Conservation (phyloP, 2,888 invertebrate genomes). For the Agrochola lota region DNA sequence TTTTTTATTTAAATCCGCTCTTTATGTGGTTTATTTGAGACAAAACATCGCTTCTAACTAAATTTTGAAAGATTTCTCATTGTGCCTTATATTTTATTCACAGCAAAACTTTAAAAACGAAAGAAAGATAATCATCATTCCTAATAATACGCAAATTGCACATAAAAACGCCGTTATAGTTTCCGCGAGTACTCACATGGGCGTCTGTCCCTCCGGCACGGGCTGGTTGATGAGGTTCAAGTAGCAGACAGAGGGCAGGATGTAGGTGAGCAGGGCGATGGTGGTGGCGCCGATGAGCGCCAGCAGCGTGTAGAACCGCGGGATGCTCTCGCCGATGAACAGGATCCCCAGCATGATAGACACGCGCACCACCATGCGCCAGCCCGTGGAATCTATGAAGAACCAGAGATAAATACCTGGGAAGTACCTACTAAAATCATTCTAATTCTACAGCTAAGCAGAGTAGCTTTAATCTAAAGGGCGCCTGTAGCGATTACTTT, state of each 20-base stretch:
- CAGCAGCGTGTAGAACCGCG: constrained; percentile 93
- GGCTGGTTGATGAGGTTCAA: constrained; percentile 90
- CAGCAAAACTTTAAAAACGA: not conserved
- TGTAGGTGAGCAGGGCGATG: constrained; percentile 92
- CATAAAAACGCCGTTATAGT: not conserved
- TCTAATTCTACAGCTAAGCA: not conserved
- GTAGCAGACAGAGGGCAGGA: constrained; percentile 93
- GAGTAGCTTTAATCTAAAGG: not conserved
- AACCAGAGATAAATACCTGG: not conserved
- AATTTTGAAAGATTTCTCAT: not conserved
- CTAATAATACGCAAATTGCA: not conserved
- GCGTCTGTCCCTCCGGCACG: constrained; percentile 74
- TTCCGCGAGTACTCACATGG: constrained; percentile 74
- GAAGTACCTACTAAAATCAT: not conserved
- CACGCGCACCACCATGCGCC: constrained; percentile 90
- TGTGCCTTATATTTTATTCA: not conserved
- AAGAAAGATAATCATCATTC: not conserved
- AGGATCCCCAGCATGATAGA: constrained; percentile 90
- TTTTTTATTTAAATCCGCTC: too few relatives aligned
- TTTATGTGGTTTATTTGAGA: not conserved
- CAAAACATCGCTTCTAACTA: not conserved
- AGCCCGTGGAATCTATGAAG: constrained; percentile 90
- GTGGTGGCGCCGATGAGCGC: constrained; percentile 93
- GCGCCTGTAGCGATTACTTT: not conserved
- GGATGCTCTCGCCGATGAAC: constrained; percentile 92